Conservation (phyloP, 2,797 vertebrate species). For the Periparus ater region DNA sequence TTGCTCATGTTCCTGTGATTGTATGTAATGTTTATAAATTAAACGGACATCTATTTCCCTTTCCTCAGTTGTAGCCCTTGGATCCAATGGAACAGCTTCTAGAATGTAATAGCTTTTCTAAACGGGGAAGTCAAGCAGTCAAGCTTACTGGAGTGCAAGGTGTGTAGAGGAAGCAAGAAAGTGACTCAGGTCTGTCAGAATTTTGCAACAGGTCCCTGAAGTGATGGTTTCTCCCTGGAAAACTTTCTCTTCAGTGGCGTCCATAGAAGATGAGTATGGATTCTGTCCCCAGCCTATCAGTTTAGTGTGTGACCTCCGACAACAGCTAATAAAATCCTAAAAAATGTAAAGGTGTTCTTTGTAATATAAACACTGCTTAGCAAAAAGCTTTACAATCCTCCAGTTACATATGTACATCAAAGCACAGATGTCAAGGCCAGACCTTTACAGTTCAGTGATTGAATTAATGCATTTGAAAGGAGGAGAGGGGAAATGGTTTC, state of each 20-base stretch:
- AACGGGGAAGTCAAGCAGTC: neutral
- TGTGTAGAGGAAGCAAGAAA: neutral
- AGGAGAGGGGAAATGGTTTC: slow-evolving; percentile 30
- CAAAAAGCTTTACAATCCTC: neutral
- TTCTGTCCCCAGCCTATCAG: neutral
- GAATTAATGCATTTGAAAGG: slow-evolving; percentile 8
- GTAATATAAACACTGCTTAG: neutral
- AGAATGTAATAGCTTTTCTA: neutral
- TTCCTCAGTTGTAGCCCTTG: neutral
- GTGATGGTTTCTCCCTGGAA: neutral
- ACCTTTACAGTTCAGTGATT: slow-evolving; percentile 40
- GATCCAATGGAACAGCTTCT: neutral
- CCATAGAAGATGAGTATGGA: neutral
- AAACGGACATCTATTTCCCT: neutral
- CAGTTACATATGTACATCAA: neutral
- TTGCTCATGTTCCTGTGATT: neutral
- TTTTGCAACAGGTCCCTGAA: neutral
- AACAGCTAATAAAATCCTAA: neutral
- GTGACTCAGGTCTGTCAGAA: neutral
- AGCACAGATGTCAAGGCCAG: slow-evolving; percentile 38
- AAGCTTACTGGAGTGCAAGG: neutral
- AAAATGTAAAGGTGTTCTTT: neutral
- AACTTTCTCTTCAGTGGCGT: neutral
- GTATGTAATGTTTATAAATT: neutral
- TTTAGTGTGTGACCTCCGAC: neutral